Conservation (phyloP, 2,888 invertebrate genomes). For the Chrysina gloriosa region DNA sequence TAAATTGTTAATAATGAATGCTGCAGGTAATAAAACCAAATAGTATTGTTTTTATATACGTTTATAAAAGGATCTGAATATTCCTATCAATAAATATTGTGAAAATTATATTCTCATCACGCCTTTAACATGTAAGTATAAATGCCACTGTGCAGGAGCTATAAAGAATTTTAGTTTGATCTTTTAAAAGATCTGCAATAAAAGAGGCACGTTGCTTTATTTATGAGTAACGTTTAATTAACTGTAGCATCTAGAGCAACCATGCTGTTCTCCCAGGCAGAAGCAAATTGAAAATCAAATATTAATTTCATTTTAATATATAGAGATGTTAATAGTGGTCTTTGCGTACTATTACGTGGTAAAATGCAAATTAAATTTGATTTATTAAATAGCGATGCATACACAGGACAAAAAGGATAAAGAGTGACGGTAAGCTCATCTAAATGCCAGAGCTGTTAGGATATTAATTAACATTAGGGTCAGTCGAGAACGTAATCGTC, state of each 20-base stretch:
- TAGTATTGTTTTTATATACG: too few relatives aligned
- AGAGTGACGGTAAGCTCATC: not conserved
- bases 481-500: conserved; percentile 19
- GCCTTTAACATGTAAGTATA: conserved; percentile 14
- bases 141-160: not conserved
- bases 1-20: too few relatives aligned
- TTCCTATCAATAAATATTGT: not conserved
- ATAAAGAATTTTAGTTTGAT: not conserved
- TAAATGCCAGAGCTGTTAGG: conserved; percentile 8
- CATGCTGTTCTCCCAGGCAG: not conserved
- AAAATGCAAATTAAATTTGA: conserved; percentile 25
- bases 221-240: conserved; percentile 5
- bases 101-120: not conserved
- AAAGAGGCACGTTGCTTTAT: not conserved
- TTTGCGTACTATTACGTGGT: conserved; percentile 5
- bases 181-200: not conserved
- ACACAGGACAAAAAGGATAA: not conserved
- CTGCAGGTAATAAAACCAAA: not conserved
- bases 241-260: not conserved
- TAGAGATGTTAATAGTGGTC: conserved; percentile 23
- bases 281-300: conserved; percentile 19
- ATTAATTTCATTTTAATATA: conserved; percentile 21
- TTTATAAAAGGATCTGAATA: not conserved
- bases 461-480: conserved; percentile 28
- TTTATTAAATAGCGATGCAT: conserved; percentile 1